Evolutionary conservation across 1,140 invertebrate genomes (phyloP), one percentile per base, ranked within the genome.

Genomic region (Drosophila kurseongensis): DNA sequence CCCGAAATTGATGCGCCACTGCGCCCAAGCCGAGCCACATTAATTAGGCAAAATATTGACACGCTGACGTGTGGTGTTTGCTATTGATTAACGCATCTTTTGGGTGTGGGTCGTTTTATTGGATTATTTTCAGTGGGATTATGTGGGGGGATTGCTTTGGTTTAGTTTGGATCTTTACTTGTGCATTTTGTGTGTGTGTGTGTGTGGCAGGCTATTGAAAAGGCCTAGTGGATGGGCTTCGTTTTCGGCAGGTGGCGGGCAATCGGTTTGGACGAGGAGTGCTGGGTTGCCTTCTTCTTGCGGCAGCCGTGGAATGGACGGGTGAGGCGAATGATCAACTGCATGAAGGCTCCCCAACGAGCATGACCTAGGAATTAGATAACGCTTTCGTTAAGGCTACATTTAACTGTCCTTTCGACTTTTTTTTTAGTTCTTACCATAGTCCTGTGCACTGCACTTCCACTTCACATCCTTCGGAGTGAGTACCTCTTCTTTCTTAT

Each of bases 1-100:
- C 83, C 62, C 79, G 54, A 84, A 84, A 85, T 84, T 76, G 81
- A 85, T 84, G 81, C 79, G 61, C 61, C 32, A 71, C 36, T 61
- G 80, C 71, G 44, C 45, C 59, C 71, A 42, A 63, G 66, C 63
- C 76, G 65, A 61, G 66, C 75, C 83, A 83, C 83, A 86, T 88
- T 83, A 89, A 89, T 88, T 88, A 89, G 84, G 72, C 83, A 83
- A 83, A 83, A 88, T 88, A 88, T 89, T 89, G 83, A 83, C 85
- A 88, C 38, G 60, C 50, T 59, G 85, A 88, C 59, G 61, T 83
- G 61, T 90, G 62, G 76, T 74, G 76, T 67, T 67, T 73, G 40
- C 72, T 76, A 77, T 84, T 88, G 83, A 80, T 82, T 78, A 65
- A 85, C 82, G 79, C 48, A 29, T 51, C 50, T 47, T 35, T n/a